Base-by-base conservation (phyloP, 2,797 vertebrate genomes). In the Jordanella pulchra region DNA sequence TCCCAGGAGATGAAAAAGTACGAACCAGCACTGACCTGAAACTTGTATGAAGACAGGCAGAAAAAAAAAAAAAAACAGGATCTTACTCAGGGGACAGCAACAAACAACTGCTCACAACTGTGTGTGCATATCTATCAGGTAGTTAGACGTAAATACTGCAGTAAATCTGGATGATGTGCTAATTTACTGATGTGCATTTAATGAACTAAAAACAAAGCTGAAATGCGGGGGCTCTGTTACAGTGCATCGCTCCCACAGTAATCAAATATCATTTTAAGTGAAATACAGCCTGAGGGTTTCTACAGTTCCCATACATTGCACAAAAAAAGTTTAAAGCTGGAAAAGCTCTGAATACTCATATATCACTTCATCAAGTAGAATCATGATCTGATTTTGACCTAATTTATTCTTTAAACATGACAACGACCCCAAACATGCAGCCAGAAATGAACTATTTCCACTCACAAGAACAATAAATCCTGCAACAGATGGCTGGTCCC, bases 1-100 rank as follows among this genome's bases (percentile, higher is more conserved):
- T 79, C 83, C 69, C 83, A 73, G 51, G 44, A 76, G 80, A 70
- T 76, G 47, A 51, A 48, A 69, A 48, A 45, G 58, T 39, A 61
- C 13, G 58, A 32, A 39, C 58, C 58, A 75, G 76, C 71, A 66
- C 72, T 51, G 71, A 72, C 30, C 54, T 56, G 47, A 58, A 65
- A 54, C 50, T 65, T 73, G 14, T 47, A 76, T 73, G 30, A 68
- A 65, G 65, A 45, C 18, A 53, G 48, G 14, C 23, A 28, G 14
- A 11, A 18, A 35, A 27, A 61, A 60, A 28, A 11, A 11, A 18
- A 35, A 27, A 61, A 60, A 9, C 6, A 18, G 54, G 25, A 66
- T 9, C 42, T 69, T 72, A 61, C 48, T 54, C 21, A 12, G 63
- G 35, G 77, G 63, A 66, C 25, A 23, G 47, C 64, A 71, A 17